Conservation (phyloP, 2,113 vertebrate species). For the Panurus biarmicus region DNA sequence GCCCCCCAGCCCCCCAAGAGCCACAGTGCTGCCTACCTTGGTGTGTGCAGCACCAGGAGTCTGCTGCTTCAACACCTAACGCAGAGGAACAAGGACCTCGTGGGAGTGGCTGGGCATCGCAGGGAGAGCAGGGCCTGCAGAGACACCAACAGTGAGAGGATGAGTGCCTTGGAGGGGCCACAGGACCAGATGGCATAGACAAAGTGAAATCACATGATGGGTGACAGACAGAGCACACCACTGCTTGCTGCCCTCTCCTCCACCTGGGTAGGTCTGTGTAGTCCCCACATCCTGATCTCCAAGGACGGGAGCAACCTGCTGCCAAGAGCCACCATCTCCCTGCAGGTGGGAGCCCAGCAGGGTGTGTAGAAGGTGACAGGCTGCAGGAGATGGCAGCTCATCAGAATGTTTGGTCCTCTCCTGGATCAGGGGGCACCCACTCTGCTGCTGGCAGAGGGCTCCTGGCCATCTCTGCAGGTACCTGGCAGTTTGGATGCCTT, state of each 20-base stretch:
- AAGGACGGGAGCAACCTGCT: not conserved
- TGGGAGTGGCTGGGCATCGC: not conserved
- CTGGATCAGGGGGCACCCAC: not conserved
- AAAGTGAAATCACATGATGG: not conserved
- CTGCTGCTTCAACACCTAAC: not conserved
- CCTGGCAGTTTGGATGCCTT: not conserved
- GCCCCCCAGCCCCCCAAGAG: not conserved
- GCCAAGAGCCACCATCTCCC: not conserved
- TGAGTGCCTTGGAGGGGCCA: not conserved
- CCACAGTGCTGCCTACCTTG: constrained; percentile 11
- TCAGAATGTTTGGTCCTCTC: not conserved
- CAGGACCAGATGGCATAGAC: fast-evolving
- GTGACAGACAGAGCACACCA: not conserved
- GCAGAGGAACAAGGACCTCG: not conserved
- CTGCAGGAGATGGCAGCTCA: not conserved
- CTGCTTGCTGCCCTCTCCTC: not conserved
- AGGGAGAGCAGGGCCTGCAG: not conserved
- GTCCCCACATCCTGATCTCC: fast-evolving
- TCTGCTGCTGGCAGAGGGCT: not conserved
- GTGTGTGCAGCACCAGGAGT: not conserved
- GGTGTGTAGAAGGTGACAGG: fast-evolving
- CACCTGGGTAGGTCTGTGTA: not conserved
- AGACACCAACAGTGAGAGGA: not conserved
- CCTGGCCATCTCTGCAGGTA: not conserved
- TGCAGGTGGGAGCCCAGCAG: not conserved